These are phyloP conservation scores for Alitta virens DNA, from an alignment of 2,888 invertebrate species.

Conservation along the genomic window DNA sequence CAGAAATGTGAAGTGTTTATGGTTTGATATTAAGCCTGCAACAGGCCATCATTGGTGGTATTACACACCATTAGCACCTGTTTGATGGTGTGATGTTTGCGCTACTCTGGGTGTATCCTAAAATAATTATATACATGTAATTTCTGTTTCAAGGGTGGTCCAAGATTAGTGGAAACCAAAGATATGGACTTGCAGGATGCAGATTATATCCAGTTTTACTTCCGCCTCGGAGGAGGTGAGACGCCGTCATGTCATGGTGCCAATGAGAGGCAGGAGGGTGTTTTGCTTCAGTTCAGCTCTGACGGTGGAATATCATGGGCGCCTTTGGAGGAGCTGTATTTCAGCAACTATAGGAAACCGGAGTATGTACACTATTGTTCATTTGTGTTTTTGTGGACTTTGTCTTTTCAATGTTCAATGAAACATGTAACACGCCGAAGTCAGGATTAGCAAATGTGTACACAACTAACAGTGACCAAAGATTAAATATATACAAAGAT, in stretches of 20 bases:
- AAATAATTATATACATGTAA: background rate
- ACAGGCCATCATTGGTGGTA: no score
- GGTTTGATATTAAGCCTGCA: no score
- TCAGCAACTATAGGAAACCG: slow-evolving; percentile 22
- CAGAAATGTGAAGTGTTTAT: no score
- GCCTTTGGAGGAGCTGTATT: slow-evolving; percentile 50
- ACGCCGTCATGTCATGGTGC: slow-evolving; percentile 46
- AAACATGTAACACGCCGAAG: no score
- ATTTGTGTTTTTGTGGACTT: no score
- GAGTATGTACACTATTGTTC: slow-evolving; percentile 1
- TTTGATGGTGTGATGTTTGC: no score
- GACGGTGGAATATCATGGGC: slow-evolving; percentile 56
- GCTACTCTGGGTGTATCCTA: no score
- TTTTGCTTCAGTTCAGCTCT: slow-evolving; percentile 54
- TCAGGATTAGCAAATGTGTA: no score
- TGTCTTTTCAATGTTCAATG: no score
- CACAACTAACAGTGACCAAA: no score
- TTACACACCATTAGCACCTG: no score
- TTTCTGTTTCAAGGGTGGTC: slow-evolving; percentile 48
- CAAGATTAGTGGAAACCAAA: slow-evolving; percentile 45
- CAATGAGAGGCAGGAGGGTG: slow-evolving; percentile 46
- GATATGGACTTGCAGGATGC: slow-evolving; percentile 46
- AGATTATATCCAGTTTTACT: slow-evolving; percentile 54
- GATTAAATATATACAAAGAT: no score
- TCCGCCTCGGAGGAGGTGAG: slow-evolving; percentile 44